These are phyloP conservation scores for Lasioglossum morio DNA, from an alignment of 2,888 invertebrate species.

Conservation along the genomic window DNA sequence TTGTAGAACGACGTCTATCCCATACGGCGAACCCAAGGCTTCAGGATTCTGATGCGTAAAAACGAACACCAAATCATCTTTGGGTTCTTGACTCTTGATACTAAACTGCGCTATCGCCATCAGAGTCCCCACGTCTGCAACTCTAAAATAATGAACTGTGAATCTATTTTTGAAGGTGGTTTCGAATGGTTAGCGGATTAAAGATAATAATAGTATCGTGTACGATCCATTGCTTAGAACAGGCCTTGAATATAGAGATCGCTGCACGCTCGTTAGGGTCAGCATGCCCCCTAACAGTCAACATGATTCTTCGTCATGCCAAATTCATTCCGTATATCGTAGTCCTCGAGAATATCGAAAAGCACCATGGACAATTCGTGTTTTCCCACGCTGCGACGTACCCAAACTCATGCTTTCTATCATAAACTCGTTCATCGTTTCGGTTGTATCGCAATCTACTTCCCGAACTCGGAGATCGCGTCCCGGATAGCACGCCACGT, in stretches of 20 bases:
- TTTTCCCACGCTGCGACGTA: constrained; percentile 78
- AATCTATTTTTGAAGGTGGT: constrained; percentile 3
- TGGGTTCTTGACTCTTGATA: constrained; percentile 16
- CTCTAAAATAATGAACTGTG: constrained; percentile 5
- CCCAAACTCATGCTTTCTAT: constrained; percentile 80
- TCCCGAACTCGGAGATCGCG: too few relatives aligned
- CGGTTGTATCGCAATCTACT: background rate
- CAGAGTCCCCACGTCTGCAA: constrained; percentile 4
- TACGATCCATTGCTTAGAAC: background rate
- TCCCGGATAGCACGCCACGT: too few relatives aligned
- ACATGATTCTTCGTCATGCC: background rate
- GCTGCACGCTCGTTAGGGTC: constrained; percentile 4
- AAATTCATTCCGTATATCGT: background rate
- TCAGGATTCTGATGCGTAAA: constrained; percentile 11
- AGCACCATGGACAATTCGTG: constrained; percentile 41
- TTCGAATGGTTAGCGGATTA: constrained; percentile 1
- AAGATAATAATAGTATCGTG: background rate
- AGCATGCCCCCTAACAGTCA: constrained; percentile 24
- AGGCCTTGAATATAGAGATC: constrained; percentile 1
- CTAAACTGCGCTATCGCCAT: constrained; percentile 11
- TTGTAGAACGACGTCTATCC: constrained; percentile 5
- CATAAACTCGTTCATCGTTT: background rate
- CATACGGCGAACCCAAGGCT: constrained; percentile 2
- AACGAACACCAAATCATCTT: constrained; percentile 11
- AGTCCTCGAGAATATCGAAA: constrained; percentile 21